A percentile compares a stretch with the other conserved stretches of the same genome.
Conservation (phyloP, 1,140 invertebrate genomes). For the Phocides pigmalion region DNA sequence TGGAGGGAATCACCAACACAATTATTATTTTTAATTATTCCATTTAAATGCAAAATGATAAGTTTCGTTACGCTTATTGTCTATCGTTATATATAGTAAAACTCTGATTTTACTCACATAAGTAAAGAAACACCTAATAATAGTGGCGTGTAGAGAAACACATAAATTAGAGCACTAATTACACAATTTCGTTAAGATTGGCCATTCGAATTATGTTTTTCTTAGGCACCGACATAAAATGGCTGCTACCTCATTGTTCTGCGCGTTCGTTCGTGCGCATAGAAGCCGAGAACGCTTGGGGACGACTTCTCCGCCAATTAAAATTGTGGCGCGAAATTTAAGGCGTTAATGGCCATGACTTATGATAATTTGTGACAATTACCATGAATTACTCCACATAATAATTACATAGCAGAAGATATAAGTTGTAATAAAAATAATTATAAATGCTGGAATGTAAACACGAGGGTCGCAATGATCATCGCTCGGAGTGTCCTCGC, state of each 20-base stretch:
- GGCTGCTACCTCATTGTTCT: conserved; percentile 84
- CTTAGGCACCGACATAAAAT: conserved; percentile 84
- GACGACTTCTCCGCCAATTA: conserved; percentile 82
- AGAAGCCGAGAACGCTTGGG: conserved; percentile 84
- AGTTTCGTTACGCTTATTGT: conserved; percentile 73
- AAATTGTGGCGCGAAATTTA: conserved; percentile 84
- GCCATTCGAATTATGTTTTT: conserved; percentile 85
- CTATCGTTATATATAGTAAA: conserved; percentile 70
- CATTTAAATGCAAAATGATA: conserved; percentile 74
- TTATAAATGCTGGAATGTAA: conserved; percentile 59
- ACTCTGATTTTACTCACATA: conserved; percentile 80
- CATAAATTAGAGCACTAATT: conserved; percentile 83
- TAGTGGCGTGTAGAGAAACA: conserved; percentile 76
- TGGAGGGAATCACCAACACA: conserved; percentile 58
- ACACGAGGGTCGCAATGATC: conserved; percentile 46
- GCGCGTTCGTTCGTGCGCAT: conserved; percentile 84
- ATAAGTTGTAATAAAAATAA: conserved; percentile 61
- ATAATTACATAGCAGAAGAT: conserved; percentile 62
- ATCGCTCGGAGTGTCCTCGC: conserved; percentile 41
- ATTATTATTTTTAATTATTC: conserved; percentile 71
- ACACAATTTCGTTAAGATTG: conserved; percentile 84
- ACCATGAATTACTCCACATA: conserved; percentile 50
- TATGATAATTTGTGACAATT: conserved; percentile 56
- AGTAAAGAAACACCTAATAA: conserved; percentile 78
- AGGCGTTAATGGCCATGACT: conserved; percentile 74